Base-by-base conservation (phyloP, 2,888 invertebrate genomes). In the Acanthosoma haemorrhoidale region DNA sequence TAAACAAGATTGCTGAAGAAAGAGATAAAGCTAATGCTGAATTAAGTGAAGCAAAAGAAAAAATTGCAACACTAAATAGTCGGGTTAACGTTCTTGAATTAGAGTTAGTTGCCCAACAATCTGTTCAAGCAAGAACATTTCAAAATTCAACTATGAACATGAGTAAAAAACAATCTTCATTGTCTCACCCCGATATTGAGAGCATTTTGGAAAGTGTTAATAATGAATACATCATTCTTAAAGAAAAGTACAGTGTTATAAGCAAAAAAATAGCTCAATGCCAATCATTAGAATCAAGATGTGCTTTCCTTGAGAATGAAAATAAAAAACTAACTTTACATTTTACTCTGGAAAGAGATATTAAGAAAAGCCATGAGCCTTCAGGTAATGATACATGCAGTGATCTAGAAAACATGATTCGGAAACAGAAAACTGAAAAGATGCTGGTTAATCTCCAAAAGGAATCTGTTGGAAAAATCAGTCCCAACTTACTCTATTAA, bases 381-480 rank as follows among this genome's bases (percentile, higher is more conserved):
- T 21, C 43, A 21, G 4, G 4, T 8, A 13, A 43, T 21, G 21
- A 43, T 2, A 4, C 21, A 4, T 21, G 43, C 13, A 1, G 4
- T 3, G 43, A 43, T 4, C 13, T 43, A 21, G 43, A 43, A 11
- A 21, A 18, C 18, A 3, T 43, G 1, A 11, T 43, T 21, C 11
- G 21, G 21, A 43, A 43, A 21, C 11, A 16, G 2, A 38, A 38
- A 25, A 21, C 21, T 11, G 61, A 61, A 15, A 21, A 21, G 15
- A 16, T 36, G 36, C 25, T 61, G n/a, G 36, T 61, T 4, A 38
- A 8, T 25, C 16, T 61, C 13, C 16, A 25, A n/a, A 61, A 61
- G 21, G 61, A 38, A 9, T 61, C 61, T 13, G 61, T 61, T 32
- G 61, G 61, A 36, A 61, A 61, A 11, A 38, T 61, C 4, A 36